Conservation (phyloP, 2,797 vertebrate species). For the Rhinoraja longicauda region DNA sequence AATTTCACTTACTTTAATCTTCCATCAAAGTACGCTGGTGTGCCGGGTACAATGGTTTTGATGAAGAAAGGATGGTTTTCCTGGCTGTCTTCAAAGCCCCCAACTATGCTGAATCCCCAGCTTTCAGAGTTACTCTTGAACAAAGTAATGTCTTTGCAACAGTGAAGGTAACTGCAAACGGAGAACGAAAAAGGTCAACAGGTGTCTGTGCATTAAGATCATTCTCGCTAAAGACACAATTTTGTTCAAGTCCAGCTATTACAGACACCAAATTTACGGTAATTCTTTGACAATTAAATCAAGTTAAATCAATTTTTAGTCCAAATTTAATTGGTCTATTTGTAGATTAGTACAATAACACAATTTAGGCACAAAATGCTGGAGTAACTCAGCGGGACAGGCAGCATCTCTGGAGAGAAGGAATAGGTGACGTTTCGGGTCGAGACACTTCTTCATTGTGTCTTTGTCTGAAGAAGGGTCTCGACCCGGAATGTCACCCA, state of each 20-base stretch:
- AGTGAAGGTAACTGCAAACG: constrained; percentile 73
- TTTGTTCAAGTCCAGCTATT: background rate
- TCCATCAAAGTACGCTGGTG: constrained; percentile 78
- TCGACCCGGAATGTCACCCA: too few relatives aligned
- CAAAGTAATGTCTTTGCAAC: constrained; percentile 79
- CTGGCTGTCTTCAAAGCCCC: constrained; percentile 82
- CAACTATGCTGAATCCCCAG: constrained; percentile 94
- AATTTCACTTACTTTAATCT: constrained; percentile 73
- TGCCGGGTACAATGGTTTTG: constrained; percentile 90
- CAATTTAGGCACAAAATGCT: background rate
- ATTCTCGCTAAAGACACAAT: background rate
- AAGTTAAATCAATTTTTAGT: background rate
- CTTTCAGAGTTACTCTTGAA: constrained; percentile 81
- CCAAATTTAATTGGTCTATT: background rate
- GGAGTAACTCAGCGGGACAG: too few relatives aligned
- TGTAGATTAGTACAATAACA: background rate
- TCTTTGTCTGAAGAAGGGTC: too few relatives aligned
- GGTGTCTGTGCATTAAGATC: background rate
- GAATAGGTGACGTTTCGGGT: too few relatives aligned
- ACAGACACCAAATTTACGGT: background rate
- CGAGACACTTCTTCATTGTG: too few relatives aligned
- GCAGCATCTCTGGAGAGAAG: too few relatives aligned
- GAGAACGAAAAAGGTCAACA: background rate
- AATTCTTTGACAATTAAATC: background rate
- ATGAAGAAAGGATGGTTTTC: constrained; percentile 91